phyloP scores from a whole-genome alignment of 2,797 vertebrate species.

The Heliangelus exortis region DNA sequence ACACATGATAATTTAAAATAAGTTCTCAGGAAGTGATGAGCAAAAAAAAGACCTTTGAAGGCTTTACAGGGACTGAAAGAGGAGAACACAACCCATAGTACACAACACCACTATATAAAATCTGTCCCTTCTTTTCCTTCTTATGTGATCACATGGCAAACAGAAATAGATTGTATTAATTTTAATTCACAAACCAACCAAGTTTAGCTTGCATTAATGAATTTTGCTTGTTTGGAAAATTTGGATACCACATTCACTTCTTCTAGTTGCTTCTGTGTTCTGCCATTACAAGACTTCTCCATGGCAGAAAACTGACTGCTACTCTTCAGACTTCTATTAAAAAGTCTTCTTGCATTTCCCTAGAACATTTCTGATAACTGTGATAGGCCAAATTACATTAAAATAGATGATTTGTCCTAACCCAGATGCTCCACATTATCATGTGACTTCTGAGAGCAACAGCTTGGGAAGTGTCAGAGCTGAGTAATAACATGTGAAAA shows the following conservation, averaged over 20 bases:
- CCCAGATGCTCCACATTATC: not conserved
- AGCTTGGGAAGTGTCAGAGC: conserved; percentile 17
- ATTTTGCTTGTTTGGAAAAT: not conserved
- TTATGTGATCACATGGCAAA: not conserved
- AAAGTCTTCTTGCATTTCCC: not conserved
- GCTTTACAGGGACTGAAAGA: not conserved
- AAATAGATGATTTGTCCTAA: not conserved
- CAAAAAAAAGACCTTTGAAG: not conserved
- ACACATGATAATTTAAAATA: not conserved
- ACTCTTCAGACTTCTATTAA: not conserved
- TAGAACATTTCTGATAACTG: not conserved
- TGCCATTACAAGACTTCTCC: not conserved
- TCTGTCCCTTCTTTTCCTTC: not conserved
- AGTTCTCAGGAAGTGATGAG: not conserved
- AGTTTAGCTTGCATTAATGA: not conserved
- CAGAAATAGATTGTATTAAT: not conserved
- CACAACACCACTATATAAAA: not conserved
- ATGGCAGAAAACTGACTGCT: not conserved
- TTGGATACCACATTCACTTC: not conserved
- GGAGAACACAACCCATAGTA: not conserved
- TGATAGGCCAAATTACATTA: not conserved
- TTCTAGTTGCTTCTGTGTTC: not conserved
- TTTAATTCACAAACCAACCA: not conserved
- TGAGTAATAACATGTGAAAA: conserved; percentile 35
- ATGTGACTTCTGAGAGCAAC: not conserved